Percentiles rank a stretch among this genome's conserved stretches.
Evolutionary conservation across 2,797 vertebrate genomes (phyloP).

Genomic region (Holocentrus rufus): DNA sequence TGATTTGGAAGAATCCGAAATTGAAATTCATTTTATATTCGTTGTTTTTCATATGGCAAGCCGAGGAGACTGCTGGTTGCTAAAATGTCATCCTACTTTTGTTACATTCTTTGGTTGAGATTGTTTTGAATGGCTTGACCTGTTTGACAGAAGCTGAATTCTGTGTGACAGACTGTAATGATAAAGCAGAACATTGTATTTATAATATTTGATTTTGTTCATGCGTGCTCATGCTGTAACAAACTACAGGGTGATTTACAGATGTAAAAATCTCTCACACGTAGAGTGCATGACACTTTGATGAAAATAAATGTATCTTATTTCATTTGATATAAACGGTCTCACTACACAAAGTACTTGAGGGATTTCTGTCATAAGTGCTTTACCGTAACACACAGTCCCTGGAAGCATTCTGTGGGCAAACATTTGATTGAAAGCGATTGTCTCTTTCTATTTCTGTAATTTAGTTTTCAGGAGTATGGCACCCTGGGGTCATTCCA

Average conservation of each 20-base stretch:
- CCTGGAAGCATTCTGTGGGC: slow-evolving; percentile 3
- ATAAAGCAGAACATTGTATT: not conserved
- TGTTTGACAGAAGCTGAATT: not conserved
- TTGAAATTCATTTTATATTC: not conserved
- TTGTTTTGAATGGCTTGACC: not conserved
- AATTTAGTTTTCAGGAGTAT: slow-evolving; percentile 92
- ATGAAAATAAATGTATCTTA: slow-evolving; percentile 16
- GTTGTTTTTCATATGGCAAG: not conserved
- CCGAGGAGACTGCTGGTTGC: not conserved
- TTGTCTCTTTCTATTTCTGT: slow-evolving; percentile 32
- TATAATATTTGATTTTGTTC: not conserved
- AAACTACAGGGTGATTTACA: not conserved
- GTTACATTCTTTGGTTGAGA: not conserved
- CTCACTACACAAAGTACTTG: not conserved
- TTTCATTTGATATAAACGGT: slow-evolving; percentile 12
- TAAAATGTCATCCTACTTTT: not conserved
- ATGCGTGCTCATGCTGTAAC: not conserved
- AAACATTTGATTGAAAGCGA: slow-evolving; percentile 19
- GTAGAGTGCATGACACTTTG: not conserved
- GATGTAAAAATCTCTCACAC: not conserved
- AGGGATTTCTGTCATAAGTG: not conserved
- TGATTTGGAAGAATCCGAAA: not conserved
- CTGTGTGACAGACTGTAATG: not conserved
- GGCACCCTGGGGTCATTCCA: slow-evolving; percentile 85
- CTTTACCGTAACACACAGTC: slow-evolving; percentile 1